phyloP scores from a whole-genome alignment of 2,113 vertebrate genomes.

The Anarrhichthys ocellatus region DNA sequence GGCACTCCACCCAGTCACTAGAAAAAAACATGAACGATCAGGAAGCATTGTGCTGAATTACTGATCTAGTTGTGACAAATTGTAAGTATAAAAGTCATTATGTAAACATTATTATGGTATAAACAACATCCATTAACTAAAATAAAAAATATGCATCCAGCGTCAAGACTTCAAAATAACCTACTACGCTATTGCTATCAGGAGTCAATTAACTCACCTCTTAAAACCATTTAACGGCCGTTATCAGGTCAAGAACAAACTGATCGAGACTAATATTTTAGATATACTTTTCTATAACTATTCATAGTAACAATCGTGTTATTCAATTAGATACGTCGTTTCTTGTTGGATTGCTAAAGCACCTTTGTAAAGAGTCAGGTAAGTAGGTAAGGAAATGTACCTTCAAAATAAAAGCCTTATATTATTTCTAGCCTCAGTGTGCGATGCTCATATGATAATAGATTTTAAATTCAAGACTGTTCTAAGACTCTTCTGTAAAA shows the following conservation, averaged over 20 bases:
- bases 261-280: not conserved
- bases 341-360: not conserved
- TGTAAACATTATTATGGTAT: not conserved
- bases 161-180: not conserved
- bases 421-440: not conserved
- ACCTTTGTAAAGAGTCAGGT: not conserved
- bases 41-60: not conserved
- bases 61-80: not conserved
- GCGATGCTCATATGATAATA: not conserved
- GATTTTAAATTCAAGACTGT: not conserved
- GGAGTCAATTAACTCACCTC: not conserved
- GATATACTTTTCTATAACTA: not conserved
- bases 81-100: not conserved
- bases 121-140: not conserved
- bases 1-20: slow-evolving; percentile 51
- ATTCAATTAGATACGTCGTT: not conserved
- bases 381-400: not conserved
- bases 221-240: not conserved
- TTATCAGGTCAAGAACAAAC: not conserved
- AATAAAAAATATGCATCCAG: not conserved
- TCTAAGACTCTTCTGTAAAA: not conserved
- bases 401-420: slow-evolving; percentile 45
- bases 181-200: not conserved
- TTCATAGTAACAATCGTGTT: not conserved
- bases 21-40: slow-evolving; percentile 15